Base-by-base conservation (phyloP, 2,888 invertebrate species). In the Julus scandinavius region DNA sequence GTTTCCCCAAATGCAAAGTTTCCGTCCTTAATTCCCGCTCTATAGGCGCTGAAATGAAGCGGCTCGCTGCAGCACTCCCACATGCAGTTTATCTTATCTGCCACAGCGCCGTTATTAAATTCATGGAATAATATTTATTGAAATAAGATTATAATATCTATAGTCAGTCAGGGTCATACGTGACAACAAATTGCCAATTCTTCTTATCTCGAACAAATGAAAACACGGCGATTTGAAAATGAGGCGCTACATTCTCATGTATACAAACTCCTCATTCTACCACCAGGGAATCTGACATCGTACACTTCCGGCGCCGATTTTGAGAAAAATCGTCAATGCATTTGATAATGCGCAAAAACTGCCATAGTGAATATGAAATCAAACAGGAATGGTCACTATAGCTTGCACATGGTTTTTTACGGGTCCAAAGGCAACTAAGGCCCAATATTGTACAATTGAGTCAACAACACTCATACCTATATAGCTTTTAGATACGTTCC, bases 61-160 rank as follows among this genome's bases (percentile, higher is more conserved):
- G 3, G 29, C 3, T 29, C 9, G 9, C 11, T 3, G 9, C 72
- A 72, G 72, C 72, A 13, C 38, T 29, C 72, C 72, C 29, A 29
- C 2, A 11, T 7, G 29, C 2, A 45, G 5, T 29, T 72, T 72
- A 72, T 72, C 72, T 72, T 72, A 72, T 72, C 29, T 72, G 72
- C 29, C 29, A 72, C 29, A 29, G 20, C 72, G 72, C 72, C 72
- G 29, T 72, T 72, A 72, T 72, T 72, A 72, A 72, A 72, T 72
- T 72, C 72, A 72, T 72, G 72, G 72, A 72, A 72, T 72, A 72
- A 72, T 72, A 72, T 72, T 72, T 72, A 72, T 72, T 72, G 72
- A 72, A 29, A 38, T 72, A 72, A 72, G 29, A 72, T 29, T 72
- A 13, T 72, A 72, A 72, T 72, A 72, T 72, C 72, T 29, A 45